phyloP scores from a whole-genome alignment of 2,797 vertebrate species.

The Sebastes jordani region DNA sequence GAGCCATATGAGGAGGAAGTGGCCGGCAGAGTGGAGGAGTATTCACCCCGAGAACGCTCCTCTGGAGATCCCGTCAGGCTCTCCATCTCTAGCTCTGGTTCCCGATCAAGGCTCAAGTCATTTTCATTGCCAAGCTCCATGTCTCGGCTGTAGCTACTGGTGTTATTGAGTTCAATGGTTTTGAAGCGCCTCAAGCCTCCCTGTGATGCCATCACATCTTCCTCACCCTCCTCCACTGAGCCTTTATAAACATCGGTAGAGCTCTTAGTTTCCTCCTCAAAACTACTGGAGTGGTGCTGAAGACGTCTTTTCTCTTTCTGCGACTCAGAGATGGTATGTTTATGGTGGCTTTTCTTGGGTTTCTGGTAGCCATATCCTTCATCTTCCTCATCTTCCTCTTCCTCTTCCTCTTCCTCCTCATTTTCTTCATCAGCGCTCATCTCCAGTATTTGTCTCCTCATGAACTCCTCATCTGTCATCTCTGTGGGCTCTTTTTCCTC shows the following conservation, averaged over 20 bases:
- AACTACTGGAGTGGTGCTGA: conserved; percentile 88
- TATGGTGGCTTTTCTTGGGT: conserved; percentile 86
- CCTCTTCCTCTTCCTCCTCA: conserved; percentile 81
- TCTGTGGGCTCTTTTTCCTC: conserved; percentile 81
- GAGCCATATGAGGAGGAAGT: conserved; percentile 97
- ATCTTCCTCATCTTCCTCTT: conserved; percentile 83
- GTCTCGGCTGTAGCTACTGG: conserved; percentile 90
- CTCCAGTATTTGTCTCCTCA: conserved; percentile 96
- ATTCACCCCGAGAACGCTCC: conserved; percentile 94
- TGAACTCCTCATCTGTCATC: conserved; percentile 94
- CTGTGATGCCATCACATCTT: conserved; percentile 90
- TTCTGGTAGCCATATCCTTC: conserved; percentile 85
- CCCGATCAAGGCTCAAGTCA: conserved; percentile 90
- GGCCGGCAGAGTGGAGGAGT: conserved; percentile 94
- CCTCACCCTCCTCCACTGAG: conserved; percentile 83
- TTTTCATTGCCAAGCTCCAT: conserved; percentile 89
- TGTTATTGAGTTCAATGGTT: conserved; percentile 98
- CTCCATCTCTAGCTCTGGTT: conserved; percentile 99
- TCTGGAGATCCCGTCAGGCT: conserved; percentile 97
- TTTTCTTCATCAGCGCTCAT: conserved; percentile 98
- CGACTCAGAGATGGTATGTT: conserved; percentile 85
- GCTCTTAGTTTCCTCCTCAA: conserved; percentile 90
- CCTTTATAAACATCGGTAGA: conserved; percentile 82
- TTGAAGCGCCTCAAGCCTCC: conserved; percentile 96
- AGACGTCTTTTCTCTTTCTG: conserved; percentile 90